These are phyloP conservation scores for Limnodromus scolopaceus DNA, from an alignment of 2,797 vertebrate species.

Conservation along the genomic window DNA sequence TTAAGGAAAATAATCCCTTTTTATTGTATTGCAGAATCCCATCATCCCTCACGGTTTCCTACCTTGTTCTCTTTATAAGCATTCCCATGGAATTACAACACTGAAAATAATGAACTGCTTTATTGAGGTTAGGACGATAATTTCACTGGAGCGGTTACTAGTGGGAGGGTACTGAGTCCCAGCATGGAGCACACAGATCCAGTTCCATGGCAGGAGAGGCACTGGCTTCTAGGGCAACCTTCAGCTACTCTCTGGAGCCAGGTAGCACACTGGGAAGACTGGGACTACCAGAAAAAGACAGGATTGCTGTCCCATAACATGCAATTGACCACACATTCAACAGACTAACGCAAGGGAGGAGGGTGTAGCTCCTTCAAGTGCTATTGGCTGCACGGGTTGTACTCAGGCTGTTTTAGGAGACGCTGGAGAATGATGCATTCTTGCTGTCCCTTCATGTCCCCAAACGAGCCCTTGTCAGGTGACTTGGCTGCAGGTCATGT, in stretches of 20 bases:
- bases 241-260: background rate
- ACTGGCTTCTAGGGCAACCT: background rate
- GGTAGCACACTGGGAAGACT: background rate
- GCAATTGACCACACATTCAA: background rate
- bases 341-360: background rate
- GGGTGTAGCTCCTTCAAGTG: background rate
- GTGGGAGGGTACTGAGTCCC: background rate
- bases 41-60: constrained; percentile 30
- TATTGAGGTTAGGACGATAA: background rate
- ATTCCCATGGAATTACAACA: constrained; percentile 11
- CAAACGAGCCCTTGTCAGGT: background rate
- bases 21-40: constrained; percentile 60
- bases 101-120: constrained; percentile 11
- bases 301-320: background rate
- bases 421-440: background rate
- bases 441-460: background rate
- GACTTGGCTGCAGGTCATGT: background rate
- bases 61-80: background rate
- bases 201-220: background rate
- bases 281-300: background rate
- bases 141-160: background rate
- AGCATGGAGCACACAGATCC: background rate
- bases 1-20: constrained; percentile 67
- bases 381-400: accelerated
- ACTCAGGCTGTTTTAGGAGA: background rate